Evolutionary conservation across 1,140 invertebrate species (phyloP).

Genomic region (Apis laboriosa): DNA sequence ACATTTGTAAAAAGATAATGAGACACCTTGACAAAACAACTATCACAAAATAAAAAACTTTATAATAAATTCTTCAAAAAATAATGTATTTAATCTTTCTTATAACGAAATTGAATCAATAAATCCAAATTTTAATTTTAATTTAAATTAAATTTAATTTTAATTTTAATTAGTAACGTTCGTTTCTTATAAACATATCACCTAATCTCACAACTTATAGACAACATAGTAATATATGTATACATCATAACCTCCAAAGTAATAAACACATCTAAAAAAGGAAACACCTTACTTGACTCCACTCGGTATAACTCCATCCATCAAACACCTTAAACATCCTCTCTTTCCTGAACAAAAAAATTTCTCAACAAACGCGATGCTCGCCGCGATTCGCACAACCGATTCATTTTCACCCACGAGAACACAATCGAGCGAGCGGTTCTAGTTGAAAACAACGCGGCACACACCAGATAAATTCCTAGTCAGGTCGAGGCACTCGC

Average conservation of each 20-base stretch:
- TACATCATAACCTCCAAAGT: background rate
- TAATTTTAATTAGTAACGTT: too few relatives aligned
- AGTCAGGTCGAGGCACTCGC: constrained; percentile 66
- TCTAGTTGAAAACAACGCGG: background rate
- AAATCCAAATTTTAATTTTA: too few relatives aligned
- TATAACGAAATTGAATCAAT: too few relatives aligned
- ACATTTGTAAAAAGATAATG: too few relatives aligned
- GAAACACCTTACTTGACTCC: background rate
- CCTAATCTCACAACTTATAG: too few relatives aligned
- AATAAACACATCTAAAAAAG: background rate
- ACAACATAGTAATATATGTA: too few relatives aligned
- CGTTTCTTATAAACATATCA: too few relatives aligned
- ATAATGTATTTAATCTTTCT: too few relatives aligned
- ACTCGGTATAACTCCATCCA: background rate
- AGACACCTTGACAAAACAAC: too few relatives aligned
- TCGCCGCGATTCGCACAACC: background rate
- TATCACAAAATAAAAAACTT: too few relatives aligned
- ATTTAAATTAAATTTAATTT: too few relatives aligned
- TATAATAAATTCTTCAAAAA: too few relatives aligned
- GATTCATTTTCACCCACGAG: constrained; percentile 50
- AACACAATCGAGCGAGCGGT: constrained; percentile 38
- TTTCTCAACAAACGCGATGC: background rate
- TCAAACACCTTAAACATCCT: background rate
- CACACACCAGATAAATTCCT: constrained; percentile 54
- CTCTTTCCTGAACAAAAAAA: background rate